phyloP scores from a whole-genome alignment of 2,888 invertebrate species.

The Synergus umbraculus region DNA sequence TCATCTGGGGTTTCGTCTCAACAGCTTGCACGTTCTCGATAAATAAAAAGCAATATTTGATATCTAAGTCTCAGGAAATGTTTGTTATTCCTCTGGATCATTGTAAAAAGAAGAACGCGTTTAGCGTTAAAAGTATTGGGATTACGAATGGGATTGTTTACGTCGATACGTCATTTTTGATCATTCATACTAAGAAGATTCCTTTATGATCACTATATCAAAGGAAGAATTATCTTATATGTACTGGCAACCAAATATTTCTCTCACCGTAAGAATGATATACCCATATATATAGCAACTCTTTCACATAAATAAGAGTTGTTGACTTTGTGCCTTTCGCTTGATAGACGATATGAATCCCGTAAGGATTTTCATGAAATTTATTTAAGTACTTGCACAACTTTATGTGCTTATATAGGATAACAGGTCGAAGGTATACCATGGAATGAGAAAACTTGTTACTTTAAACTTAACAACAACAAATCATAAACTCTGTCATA shows the following conservation, averaged over 20 bases:
- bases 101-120: not conserved
- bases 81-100: not conserved
- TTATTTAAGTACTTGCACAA: conserved; percentile 36
- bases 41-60: conserved; percentile 2
- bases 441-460: conserved; percentile 31
- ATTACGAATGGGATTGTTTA: not conserved
- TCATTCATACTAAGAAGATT: not conserved
- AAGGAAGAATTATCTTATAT: not conserved
- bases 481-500: conserved; percentile 8
- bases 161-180: not conserved
- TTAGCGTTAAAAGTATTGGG: not conserved
- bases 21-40: conserved; percentile 5
- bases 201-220: conserved; percentile 8
- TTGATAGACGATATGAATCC: conserved; percentile 33
- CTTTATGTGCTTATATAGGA: conserved; percentile 17
- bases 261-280: not conserved
- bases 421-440: conserved; percentile 11
- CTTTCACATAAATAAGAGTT: conserved; percentile 13
- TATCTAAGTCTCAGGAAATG: not conserved
- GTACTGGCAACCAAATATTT: not conserved
- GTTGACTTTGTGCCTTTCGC: conserved; percentile 25
- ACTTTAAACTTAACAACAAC: conserved; percentile 5
- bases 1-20: conserved; percentile 12
- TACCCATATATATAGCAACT: not conserved
- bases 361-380: conserved; percentile 12